These are phyloP conservation scores for Rhincodon typus DNA, from an alignment of 2,797 vertebrate genomes.

Conservation along the genomic window DNA sequence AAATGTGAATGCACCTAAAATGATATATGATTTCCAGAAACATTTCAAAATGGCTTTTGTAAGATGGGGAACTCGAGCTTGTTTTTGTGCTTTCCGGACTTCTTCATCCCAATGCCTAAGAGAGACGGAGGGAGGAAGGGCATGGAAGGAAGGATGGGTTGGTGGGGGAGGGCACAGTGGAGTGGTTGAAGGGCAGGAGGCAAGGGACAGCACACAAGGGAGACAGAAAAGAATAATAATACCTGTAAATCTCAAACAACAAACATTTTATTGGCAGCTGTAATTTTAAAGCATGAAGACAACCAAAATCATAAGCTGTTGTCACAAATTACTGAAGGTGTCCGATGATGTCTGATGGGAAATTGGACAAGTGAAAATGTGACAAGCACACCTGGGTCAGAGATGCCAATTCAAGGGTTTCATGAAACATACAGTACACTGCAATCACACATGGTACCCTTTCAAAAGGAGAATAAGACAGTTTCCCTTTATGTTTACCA, in stretches of 20 bases:
- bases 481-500: neutral
- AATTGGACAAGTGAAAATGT: constrained; percentile 44
- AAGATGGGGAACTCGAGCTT: constrained; percentile 65
- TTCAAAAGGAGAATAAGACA: neutral
- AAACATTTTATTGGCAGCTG: constrained; percentile 45
- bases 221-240: neutral
- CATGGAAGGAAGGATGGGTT: too few species aligned
- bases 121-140: neutral
- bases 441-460: neutral
- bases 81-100: constrained; percentile 65
- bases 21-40: constrained; percentile 78
- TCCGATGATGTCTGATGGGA: constrained; percentile 45
- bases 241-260: neutral
- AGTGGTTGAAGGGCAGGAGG: too few species aligned
- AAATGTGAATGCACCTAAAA: constrained; percentile 78
- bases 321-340: constrained; percentile 52
- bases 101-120: constrained; percentile 80
- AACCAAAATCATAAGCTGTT: constrained; percentile 30
- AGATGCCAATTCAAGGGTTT: neutral
- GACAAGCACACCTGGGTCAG: neutral
- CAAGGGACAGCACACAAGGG: too few species aligned
- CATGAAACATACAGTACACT: neutral
- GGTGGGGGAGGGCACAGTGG: too few species aligned
- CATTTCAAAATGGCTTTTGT: constrained; percentile 74
- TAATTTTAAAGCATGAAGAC: constrained; percentile 47